phyloP scores from a whole-genome alignment of 2,888 invertebrate species.

The Drosophila colorata region DNA sequence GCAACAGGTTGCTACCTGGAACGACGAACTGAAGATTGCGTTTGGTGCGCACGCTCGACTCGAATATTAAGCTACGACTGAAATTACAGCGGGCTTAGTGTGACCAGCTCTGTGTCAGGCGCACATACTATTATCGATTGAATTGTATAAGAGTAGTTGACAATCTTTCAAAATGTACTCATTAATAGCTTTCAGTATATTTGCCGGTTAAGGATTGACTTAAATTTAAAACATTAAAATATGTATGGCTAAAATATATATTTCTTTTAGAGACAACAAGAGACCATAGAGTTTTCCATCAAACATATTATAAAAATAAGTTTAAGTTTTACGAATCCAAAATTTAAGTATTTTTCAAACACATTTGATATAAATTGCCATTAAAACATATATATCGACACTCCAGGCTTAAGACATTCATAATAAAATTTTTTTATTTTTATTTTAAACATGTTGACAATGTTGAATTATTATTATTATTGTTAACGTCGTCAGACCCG shows the following conservation, averaged over 20 bases:
- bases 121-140: slow-evolving; percentile 2
- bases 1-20: slow-evolving; percentile 50
- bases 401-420: neutral
- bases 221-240: neutral
- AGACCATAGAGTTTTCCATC: neutral
- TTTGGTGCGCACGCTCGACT: slow-evolving; percentile 45
- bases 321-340: no score
- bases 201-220: neutral
- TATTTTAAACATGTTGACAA: neutral
- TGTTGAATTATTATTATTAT: neutral
- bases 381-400: no score
- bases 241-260: no score
- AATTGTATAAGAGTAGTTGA: neutral
- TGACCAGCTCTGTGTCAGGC: slow-evolving; percentile 8
- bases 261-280: no score
- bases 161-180: neutral
- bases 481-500: neutral
- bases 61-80: slow-evolving; percentile 50
- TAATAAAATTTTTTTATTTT: neutral
- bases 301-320: neutral
- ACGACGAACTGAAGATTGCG: slow-evolving; percentile 15
- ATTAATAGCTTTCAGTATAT: neutral
- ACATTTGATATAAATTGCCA: no score
- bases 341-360: no score
- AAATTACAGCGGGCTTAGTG: slow-evolving; percentile 17